A percentile compares a stretch with the other conserved stretches of the same genome.
Evolutionary conservation across 2,797 vertebrate genomes (phyloP).

Genomic region (Aphelocoma californica): DNA sequence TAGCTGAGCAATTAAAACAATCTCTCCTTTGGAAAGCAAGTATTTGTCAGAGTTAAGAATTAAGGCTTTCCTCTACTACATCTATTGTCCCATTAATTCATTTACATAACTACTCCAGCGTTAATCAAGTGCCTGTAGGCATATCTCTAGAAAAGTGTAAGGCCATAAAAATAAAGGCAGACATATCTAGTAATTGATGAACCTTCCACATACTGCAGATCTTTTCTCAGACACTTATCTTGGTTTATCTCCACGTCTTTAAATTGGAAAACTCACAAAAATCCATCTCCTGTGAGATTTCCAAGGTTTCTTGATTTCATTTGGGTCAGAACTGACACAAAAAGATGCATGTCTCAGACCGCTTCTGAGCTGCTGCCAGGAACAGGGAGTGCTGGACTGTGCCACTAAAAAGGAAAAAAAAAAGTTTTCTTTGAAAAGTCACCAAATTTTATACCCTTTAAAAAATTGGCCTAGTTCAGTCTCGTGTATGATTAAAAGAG

Average conservation of each 20-base stretch:
- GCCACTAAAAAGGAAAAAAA: not conserved
- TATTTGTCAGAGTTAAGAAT: slow-evolving; percentile 14
- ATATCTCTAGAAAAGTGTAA: not conserved
- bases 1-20: slow-evolving; percentile 35
- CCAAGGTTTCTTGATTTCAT: slow-evolving; percentile 27
- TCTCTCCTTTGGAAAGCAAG: not conserved
- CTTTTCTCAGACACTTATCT: slow-evolving; percentile 17
- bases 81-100: slow-evolving; percentile 10
- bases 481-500: not conserved
- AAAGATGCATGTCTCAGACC: slow-evolving; percentile 29
- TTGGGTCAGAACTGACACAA: slow-evolving; percentile 32
- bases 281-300: slow-evolving; percentile 33
- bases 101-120: not conserved
- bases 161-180: slow-evolving; percentile 18
- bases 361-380: slow-evolving; percentile 43
- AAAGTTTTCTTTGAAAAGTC: slow-evolving; percentile 27
- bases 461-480: not conserved
- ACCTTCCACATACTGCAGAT: not conserved
- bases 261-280: slow-evolving; percentile 60
- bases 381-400: slow-evolving; percentile 42
- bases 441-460: slow-evolving; percentile 35
- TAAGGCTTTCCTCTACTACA: not conserved
- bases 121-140: not conserved
- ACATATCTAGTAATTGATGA: slow-evolving; percentile 3
- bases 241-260: slow-evolving; percentile 53